A percentile compares a stretch with the other conserved stretches of the same genome.
Conservation (phyloP, 1,140 invertebrate species). For the Leptopilina boulardi region DNA sequence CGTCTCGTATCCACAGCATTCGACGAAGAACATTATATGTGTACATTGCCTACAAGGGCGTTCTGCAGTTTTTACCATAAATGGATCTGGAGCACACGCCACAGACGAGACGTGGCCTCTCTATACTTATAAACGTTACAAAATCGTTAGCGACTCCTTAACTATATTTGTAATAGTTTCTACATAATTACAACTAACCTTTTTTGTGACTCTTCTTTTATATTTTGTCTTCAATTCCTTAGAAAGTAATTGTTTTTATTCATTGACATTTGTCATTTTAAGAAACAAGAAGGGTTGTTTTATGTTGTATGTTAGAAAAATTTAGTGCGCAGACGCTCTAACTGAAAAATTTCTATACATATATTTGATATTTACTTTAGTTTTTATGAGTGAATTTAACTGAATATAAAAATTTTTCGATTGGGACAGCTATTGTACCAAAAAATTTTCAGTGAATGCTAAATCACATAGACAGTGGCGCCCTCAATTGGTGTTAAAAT, state of each 20-base stretch:
- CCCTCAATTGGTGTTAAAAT: too few relatives aligned
- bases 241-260: background rate
- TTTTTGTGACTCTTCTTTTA: slow-evolving; percentile 35
- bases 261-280: slow-evolving; percentile 26
- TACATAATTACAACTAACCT: slow-evolving; percentile 48
- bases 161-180: slow-evolving; percentile 55
- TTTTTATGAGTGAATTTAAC: too few relatives aligned
- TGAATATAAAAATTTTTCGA: too few relatives aligned
- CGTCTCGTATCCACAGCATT: slow-evolving; percentile 11
- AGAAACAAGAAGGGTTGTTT: too few relatives aligned
- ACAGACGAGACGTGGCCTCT: slow-evolving; percentile 48
- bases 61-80: slow-evolving; percentile 66
- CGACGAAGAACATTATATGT: slow-evolving; percentile 39
- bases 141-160: slow-evolving; percentile 59
- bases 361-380: too few relatives aligned
- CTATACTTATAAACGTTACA: slow-evolving; percentile 64
- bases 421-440: too few relatives aligned
- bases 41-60: slow-evolving; percentile 64
- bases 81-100: slow-evolving; percentile 70
- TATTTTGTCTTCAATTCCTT: slow-evolving; percentile 20
- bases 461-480: too few relatives aligned
- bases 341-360: too few relatives aligned
- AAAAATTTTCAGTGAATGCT: too few relatives aligned
- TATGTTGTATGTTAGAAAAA: too few relatives aligned
- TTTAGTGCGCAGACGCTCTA: too few relatives aligned